Base-by-base conservation (phyloP, 2,113 vertebrate species). In the Pelobates fuscus region DNA sequence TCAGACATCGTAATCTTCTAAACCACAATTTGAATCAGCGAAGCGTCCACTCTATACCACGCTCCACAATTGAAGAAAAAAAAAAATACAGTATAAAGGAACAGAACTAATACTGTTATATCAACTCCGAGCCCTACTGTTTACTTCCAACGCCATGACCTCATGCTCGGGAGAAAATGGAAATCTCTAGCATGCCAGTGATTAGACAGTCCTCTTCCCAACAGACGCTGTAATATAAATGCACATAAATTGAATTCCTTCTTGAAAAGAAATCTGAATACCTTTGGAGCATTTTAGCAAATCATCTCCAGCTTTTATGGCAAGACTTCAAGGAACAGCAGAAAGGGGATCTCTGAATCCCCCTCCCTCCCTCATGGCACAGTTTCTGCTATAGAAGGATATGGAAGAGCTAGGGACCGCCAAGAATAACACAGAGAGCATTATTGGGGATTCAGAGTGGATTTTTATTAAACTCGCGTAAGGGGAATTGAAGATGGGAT, bases 231-330 rank as follows among this genome's bases (percentile, higher is more conserved):
- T 94, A 96, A 97, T 97, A 96, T 95, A 96, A 95, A 95, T 94
- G 94, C 94, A 95, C 93, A 96, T 95, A 98, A 98, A 98, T 97
- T 96, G 94, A 97, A 96, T 97, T 96, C 96, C 92, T 93, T 91
- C 92, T 92, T 94, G 92, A 76, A 93, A 95, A 93, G 93, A 92
- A 94, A 93, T 93, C 86, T 92, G 94, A 95, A 96, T 96, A 96
- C 94, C 93, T 94, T 94, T 93, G 91, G 91, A 95, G 91, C 88
- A 84, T 93, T 95, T 94, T 90, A 91, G 91, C 94, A 95, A 95
- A 98, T 96, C 94, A 93, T 94, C 94, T 95, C 94, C 95, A 98
- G 95, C 89, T 93, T 89, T 89, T 82, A 88, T 93, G 91, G 94
- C 93, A 95, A 86, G 82, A 92, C 94, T 95, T 96, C 95, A 95